phyloP scores from a whole-genome alignment of 1,140 invertebrate genomes.

The Potamilus streckersoni region DNA sequence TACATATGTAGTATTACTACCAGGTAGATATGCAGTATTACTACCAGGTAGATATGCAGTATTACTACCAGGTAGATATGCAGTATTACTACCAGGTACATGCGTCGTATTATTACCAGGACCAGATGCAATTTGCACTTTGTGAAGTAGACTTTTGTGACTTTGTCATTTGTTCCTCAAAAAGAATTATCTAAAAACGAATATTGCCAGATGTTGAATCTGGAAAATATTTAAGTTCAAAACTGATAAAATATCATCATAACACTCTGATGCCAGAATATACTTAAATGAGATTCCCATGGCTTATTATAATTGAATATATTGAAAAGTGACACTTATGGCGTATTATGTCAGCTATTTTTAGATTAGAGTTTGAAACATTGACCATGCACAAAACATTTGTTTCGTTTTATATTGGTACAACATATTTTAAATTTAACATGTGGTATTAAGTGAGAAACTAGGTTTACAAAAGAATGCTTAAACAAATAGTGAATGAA shows the following conservation, averaged over 20 bases:
- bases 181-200: too few relatives aligned
- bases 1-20: too few relatives aligned
- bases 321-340: slow-evolving; percentile 9
- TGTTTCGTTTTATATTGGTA: background rate
- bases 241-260: background rate
- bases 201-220: background rate
- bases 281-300: too few relatives aligned
- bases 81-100: too few relatives aligned
- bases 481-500: background rate
- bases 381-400: background rate
- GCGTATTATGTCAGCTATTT: background rate
- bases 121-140: slow-evolving; percentile 26
- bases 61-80: too few relatives aligned
- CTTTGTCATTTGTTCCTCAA: too few relatives aligned
- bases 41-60: too few relatives aligned
- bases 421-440: background rate
- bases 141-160: slow-evolving; percentile 6
- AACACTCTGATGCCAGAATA: background rate
- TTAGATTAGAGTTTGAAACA: background rate
- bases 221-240: background rate
- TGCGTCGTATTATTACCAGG: slow-evolving; percentile 31
- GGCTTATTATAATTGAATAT: background rate
- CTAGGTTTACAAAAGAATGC: background rate
- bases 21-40: too few relatives aligned
- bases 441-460: background rate